Conservation (phyloP, 2,113 vertebrate species). For the Lontra canadensis region DNA sequence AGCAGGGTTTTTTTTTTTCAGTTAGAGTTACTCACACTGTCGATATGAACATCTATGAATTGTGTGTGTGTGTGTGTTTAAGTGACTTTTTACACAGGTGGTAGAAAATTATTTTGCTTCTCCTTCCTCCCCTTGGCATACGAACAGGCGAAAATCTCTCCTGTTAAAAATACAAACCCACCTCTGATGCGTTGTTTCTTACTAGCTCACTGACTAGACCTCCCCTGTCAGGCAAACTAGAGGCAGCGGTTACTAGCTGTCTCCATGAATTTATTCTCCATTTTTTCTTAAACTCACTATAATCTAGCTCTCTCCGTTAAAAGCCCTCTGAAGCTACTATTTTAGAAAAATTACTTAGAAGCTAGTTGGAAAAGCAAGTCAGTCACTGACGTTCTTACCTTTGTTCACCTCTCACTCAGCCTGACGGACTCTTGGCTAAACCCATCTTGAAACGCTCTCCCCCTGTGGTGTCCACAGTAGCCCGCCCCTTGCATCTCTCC, state of each 20-base stretch:
- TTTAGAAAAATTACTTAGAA: neutral
- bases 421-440: neutral
- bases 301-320: neutral
- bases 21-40: neutral
- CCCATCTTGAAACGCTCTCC: neutral
- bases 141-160: neutral
- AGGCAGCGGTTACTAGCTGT: neutral
- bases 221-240: neutral
- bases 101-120: neutral
- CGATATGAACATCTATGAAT: neutral
- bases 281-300: slow-evolving; percentile 15
- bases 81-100: neutral
- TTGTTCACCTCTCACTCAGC: neutral
- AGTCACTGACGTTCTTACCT: neutral
- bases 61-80: neutral
- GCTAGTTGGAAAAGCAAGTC: neutral
- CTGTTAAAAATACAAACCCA: neutral
- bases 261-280: neutral
- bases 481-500: neutral
- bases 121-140: neutral
- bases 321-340: neutral
- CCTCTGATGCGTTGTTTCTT: neutral
- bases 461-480: neutral
- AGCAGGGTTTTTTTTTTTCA: neutral
- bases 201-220: neutral